Percentiles rank a stretch among this genome's conserved stretches.
phyloP scores from a whole-genome alignment of 2,888 invertebrate species.

The Aphrophora alni region DNA sequence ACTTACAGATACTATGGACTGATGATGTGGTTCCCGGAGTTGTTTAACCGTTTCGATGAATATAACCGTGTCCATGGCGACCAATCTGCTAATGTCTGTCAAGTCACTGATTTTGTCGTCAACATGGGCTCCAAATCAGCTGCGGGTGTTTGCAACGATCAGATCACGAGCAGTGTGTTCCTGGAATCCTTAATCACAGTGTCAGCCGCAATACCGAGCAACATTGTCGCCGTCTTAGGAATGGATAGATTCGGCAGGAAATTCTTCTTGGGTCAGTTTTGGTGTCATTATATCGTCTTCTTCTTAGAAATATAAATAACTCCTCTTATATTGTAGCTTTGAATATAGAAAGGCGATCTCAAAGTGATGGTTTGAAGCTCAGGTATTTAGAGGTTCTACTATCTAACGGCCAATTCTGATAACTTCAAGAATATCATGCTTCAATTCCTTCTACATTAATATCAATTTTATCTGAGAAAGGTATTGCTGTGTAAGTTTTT shows the following conservation, averaged over 20 bases:
- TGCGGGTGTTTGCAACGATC: slow-evolving; percentile 67
- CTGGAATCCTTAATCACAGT: slow-evolving; percentile 87
- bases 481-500: no score
- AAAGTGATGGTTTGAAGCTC: no score
- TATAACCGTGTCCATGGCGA: slow-evolving; percentile 71
- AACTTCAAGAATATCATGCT: no score
- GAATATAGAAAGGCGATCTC: no score
- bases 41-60: slow-evolving; percentile 90
- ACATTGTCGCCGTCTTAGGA: slow-evolving; percentile 79
- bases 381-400: no score
- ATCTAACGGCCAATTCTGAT: no score
- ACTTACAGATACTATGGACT: slow-evolving; percentile 89
- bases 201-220: slow-evolving; percentile 84
- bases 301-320: no score
- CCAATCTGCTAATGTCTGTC: slow-evolving; percentile 57
- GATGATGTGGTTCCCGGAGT: slow-evolving; percentile 97
- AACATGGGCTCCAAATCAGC: slow-evolving; percentile 68
- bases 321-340: no score
- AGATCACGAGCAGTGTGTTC: slow-evolving; percentile 80
- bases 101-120: slow-evolving; percentile 78
- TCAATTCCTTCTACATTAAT: no score
- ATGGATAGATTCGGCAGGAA: slow-evolving; percentile 89
- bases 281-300: neutral
- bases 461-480: no score
- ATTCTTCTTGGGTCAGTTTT: slow-evolving; percentile 77